Percentiles rank a stretch among this genome's conserved stretches.
These are phyloP conservation scores for Oreonectes daqikongensis DNA, from an alignment of 2,797 vertebrate species.

Conservation along the genomic window DNA sequence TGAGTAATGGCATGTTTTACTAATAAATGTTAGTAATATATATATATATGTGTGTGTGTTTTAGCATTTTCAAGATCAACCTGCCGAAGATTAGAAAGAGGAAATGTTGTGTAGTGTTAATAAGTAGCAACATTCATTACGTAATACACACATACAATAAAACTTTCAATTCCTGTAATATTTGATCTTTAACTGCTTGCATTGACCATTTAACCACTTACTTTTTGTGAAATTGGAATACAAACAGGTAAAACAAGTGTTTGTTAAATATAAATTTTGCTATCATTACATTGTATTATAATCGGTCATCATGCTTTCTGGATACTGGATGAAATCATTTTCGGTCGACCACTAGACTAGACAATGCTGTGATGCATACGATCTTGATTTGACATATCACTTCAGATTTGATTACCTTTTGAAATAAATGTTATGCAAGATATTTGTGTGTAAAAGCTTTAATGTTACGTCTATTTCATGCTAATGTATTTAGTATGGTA, in stretches of 20 bases:
- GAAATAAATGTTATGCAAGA: conserved; percentile 26
- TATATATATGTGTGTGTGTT: too few species aligned
- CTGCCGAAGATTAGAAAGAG: background rate
- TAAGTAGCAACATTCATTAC: background rate
- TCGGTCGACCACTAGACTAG: background rate
- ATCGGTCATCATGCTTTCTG: background rate
- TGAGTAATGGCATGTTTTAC: background rate
- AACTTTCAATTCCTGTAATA: background rate
- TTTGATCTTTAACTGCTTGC: too few species aligned
- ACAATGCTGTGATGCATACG: background rate
- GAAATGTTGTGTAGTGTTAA: conserved; percentile 15
- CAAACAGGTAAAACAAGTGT: background rate
- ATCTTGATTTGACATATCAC: conserved; percentile 9
- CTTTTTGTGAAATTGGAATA: background rate
- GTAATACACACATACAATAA: conserved; percentile 1
- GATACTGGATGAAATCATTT: background rate
- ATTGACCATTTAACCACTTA: background rate
- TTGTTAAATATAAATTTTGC: background rate
- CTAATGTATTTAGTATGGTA: conserved; percentile 12
- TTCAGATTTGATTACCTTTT: conserved; percentile 13
- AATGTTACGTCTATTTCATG: conserved; percentile 23
- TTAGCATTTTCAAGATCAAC: background rate
- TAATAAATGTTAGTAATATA: background rate
- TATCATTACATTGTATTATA: background rate
- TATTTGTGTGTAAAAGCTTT: conserved; percentile 6